Evolutionary conservation across 2,888 invertebrate species (phyloP).

Genomic region (Nematopogon swammerdamellus): DNA sequence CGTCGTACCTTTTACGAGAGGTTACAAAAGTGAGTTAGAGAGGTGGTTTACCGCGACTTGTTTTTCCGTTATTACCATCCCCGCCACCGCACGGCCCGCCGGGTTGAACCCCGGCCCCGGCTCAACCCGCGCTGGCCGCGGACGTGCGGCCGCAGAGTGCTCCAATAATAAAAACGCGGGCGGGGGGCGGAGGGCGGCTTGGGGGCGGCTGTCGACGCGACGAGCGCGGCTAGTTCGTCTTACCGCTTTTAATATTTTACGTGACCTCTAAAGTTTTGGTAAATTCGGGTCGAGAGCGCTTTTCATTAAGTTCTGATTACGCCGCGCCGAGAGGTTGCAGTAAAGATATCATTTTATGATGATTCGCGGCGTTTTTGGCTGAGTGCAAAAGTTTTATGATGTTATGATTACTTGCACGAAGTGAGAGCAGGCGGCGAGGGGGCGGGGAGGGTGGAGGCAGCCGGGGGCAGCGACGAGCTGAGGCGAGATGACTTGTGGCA

Average conservation of each 20-base stretch:
- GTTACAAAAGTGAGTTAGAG: constrained; percentile 6
- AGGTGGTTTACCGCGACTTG: background rate
- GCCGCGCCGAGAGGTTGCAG: constrained; percentile 29
- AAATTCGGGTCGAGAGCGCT: constrained; percentile 37
- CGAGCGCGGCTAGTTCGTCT: constrained; percentile 45
- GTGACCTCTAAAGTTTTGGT: constrained; percentile 44
- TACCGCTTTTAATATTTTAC: constrained; percentile 54
- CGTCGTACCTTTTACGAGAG: constrained; percentile 34
- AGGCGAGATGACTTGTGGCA: too few relatives aligned
- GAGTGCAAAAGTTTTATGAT: constrained; percentile 55
- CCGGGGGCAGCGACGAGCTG: too few relatives aligned
- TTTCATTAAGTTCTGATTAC: constrained; percentile 55
- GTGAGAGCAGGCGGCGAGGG: constrained; percentile 23
- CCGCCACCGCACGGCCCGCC: background rate
- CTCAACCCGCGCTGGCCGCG: too few relatives aligned
- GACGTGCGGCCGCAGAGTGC: too few relatives aligned
- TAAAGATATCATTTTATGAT: constrained; percentile 31
- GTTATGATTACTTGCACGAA: constrained; percentile 50
- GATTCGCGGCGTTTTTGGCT: constrained; percentile 40
- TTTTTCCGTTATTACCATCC: background rate
- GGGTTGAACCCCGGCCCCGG: too few relatives aligned
- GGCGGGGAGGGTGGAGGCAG: constrained; percentile 4
- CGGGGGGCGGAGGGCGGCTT: too few relatives aligned
- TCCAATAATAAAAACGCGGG: too few relatives aligned
- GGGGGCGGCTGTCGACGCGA: background rate